A percentile compares a stretch with the other conserved stretches of the same genome.
phyloP scores from a whole-genome alignment of 2,113 vertebrate genomes.

The Rhodinocichla rosea region DNA sequence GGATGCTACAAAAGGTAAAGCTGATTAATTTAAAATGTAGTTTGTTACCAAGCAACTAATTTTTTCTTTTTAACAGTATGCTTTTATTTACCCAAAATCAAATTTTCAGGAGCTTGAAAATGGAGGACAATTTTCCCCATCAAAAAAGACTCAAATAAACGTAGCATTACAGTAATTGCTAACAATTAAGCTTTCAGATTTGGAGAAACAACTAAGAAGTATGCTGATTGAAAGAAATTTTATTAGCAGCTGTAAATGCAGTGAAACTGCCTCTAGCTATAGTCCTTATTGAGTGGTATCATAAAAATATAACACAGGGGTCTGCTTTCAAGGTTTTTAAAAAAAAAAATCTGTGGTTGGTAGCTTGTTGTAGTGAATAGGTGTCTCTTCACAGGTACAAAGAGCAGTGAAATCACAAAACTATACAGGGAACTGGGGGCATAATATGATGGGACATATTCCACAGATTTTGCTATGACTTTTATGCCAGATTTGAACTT shows the following conservation, averaged over 20 bases:
- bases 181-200: not conserved
- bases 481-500: not conserved
- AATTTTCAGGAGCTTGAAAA: not conserved
- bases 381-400: not conserved
- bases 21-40: not conserved
- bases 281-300: not conserved
- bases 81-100: not conserved
- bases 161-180: not conserved
- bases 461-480: not conserved
- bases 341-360: not conserved
- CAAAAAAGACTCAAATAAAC: not conserved
- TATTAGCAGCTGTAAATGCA: not conserved
- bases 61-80: not conserved
- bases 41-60: not conserved
- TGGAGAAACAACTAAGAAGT: not conserved
- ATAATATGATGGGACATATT: not conserved
- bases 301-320: not conserved
- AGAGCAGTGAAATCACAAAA: not conserved
- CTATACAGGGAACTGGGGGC: not conserved
- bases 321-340: not conserved
- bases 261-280: not conserved
- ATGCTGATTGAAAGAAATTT: not conserved
- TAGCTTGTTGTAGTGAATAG: not conserved
- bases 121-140: not conserved
- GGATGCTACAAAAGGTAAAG: slow-evolving; percentile 82